Percentiles rank a stretch among this genome's conserved stretches.
These are phyloP conservation scores for Pachliopta kotzebuea DNA, from an alignment of 2,888 invertebrate species.

Conservation along the genomic window DNA sequence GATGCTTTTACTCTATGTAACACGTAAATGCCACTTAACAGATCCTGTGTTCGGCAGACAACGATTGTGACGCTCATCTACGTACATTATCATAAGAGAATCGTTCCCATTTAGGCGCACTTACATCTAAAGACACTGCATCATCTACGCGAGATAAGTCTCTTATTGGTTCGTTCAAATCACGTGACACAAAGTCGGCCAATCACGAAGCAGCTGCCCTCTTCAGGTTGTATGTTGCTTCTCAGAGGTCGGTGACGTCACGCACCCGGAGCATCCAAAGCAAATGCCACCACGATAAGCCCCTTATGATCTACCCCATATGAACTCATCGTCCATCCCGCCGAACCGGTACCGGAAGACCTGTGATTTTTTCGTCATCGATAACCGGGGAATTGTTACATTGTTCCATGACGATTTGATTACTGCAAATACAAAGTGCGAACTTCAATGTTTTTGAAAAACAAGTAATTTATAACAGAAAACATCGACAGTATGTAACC, in stretches of 20 bases:
- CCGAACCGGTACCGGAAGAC: conserved; percentile 27
- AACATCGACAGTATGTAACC: neutral
- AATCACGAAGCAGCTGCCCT: conserved; percentile 8
- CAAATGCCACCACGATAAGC: conserved; percentile 36
- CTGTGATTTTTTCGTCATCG: conserved; percentile 13
- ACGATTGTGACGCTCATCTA: conserved; percentile 4
- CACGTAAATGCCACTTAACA: conserved; percentile 1
- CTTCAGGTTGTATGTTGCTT: neutral
- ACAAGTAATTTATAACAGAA: neutral
- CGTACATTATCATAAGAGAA: conserved; percentile 22
- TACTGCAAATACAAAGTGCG: neutral
- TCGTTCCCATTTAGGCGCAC: conserved; percentile 15
- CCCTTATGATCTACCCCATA: conserved; percentile 32
- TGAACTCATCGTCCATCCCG: conserved; percentile 18
- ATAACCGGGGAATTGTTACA: neutral
- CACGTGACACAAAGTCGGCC: conserved; percentile 5
- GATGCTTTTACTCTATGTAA: neutral
- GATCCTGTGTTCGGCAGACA: conserved; percentile 5
- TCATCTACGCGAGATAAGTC: conserved; percentile 9
- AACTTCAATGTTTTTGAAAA: conserved; percentile 9
- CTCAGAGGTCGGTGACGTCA: neutral
- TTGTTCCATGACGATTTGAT: conserved; percentile 4
- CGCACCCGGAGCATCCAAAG: neutral
- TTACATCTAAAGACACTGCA: conserved; percentile 19
- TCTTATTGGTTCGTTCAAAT: neutral